Evolutionary conservation across 1,140 invertebrate species (phyloP).

Genomic region (Cyrtorhinus lividipennis): DNA sequence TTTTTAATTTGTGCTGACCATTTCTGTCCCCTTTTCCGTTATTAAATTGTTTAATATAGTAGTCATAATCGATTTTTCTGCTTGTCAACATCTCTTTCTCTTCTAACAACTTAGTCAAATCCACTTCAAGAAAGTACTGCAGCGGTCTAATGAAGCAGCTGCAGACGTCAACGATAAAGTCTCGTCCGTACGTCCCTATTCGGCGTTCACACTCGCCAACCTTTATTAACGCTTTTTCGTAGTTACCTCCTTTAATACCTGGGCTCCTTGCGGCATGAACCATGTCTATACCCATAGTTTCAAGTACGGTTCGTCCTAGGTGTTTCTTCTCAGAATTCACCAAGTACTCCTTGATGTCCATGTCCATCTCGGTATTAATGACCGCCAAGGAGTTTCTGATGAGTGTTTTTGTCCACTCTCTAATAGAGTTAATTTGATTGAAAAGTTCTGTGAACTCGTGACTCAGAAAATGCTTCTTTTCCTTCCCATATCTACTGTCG

Average conservation of each 20-base stretch:
- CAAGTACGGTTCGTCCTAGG: not conserved
- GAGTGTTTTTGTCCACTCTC: not conserved
- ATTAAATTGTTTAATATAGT: not conserved
- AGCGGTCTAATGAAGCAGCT: not conserved
- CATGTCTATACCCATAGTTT: not conserved
- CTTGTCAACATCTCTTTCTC: conserved; percentile 2
- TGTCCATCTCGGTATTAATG: not conserved
- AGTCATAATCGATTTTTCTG: not conserved
- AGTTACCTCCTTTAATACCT: not conserved
- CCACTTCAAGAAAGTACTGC: not conserved
- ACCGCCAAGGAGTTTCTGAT: not conserved
- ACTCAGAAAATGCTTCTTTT: not conserved
- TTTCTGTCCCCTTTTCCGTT: not conserved
- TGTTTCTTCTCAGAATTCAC: not conserved
- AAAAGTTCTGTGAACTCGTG: not conserved
- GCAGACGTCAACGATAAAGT: not conserved
- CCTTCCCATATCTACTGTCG: not conserved
- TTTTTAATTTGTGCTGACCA: not conserved
- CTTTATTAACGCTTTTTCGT: not conserved
- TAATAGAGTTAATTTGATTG: not conserved
- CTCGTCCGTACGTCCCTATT: not conserved
- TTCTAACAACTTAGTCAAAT: not conserved
- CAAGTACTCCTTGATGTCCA: not conserved
- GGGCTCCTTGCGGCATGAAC: not conserved
- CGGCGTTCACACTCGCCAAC: not conserved